Percentiles rank a stretch among this genome's conserved stretches.
Evolutionary conservation across 2,797 vertebrate species (phyloP).

Genomic region (Onychomys leucogaster): DNA sequence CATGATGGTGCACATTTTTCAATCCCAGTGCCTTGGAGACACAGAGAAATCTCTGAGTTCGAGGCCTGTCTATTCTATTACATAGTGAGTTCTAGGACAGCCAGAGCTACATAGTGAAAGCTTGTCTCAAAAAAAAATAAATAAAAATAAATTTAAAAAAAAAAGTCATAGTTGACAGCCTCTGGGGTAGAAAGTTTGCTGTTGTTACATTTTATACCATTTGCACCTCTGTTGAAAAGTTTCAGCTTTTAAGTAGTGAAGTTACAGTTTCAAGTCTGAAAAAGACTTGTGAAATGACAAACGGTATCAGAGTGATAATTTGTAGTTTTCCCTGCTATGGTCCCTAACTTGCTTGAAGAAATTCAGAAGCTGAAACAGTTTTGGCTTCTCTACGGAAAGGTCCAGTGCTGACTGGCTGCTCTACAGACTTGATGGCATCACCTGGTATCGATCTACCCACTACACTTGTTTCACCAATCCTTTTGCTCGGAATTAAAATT

Average conservation of each 20-base stretch:
- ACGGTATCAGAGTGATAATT: background rate
- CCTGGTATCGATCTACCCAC: background rate
- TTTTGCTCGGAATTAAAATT: background rate
- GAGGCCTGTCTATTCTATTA: background rate
- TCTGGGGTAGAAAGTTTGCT: background rate
- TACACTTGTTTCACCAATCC: background rate
- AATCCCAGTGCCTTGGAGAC: background rate
- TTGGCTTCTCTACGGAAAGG: background rate
- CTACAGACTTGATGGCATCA: background rate
- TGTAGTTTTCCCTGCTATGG: background rate
- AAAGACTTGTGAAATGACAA: background rate
- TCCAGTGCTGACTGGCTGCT: background rate
- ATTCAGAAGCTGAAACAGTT: background rate
- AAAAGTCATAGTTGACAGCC: background rate
- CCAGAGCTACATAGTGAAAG: background rate
- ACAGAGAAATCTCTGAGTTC: background rate
- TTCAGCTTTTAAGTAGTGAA: background rate
- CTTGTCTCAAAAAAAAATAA: background rate
- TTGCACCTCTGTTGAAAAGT: background rate
- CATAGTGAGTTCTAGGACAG: background rate
- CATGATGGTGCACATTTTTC: background rate
- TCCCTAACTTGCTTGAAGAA: background rate
- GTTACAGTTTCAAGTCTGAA: background rate
- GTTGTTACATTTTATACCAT: background rate
- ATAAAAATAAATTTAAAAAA: too few species aligned